phyloP scores from a whole-genome alignment of 2,113 vertebrate species.

The Cryptomyrus ogoouensis region DNA sequence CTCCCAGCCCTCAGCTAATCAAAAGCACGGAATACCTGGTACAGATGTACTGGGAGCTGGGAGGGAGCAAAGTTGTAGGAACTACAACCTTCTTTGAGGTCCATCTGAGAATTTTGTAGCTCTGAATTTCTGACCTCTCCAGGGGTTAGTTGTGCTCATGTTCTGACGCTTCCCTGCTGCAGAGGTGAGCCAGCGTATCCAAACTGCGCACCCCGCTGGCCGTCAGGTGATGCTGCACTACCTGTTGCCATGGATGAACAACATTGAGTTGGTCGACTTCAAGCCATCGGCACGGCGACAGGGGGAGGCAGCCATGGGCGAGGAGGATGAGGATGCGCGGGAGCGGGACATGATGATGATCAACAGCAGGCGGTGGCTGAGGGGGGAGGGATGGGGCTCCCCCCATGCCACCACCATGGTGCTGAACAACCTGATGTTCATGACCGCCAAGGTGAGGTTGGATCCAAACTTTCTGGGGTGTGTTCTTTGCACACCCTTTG shows the following conservation, averaged over 20 bases:
- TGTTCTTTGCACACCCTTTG: not conserved
- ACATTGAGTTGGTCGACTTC: slow-evolving; percentile 88
- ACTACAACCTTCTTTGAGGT: not conserved
- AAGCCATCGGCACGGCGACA: slow-evolving; percentile 70
- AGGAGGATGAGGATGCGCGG: slow-evolving; percentile 74
- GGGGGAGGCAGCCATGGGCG: slow-evolving; percentile 61
- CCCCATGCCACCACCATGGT: slow-evolving; percentile 94
- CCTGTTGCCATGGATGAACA: slow-evolving; percentile 97
- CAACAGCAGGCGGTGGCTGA: slow-evolving; percentile 88
- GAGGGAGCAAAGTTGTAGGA: not conserved
- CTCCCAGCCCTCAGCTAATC: not conserved
- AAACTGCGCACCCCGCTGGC: slow-evolving; percentile 88
- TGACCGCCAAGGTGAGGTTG: slow-evolving; percentile 88
- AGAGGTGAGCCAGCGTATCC: slow-evolving; percentile 98
- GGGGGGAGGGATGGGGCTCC: slow-evolving; percentile 95
- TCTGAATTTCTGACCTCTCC: not conserved
- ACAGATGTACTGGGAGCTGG: not conserved
- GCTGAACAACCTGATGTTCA: slow-evolving; percentile 98
- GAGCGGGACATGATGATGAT: slow-evolving; percentile 89
- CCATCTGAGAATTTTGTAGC: not conserved
- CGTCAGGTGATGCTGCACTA: slow-evolving; percentile 97
- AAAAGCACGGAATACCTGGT: not conserved
- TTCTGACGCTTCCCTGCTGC: slow-evolving; percentile 15
- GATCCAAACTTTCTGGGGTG: not conserved
- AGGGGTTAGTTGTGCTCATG: not conserved